A percentile compares a stretch with the other conserved stretches of the same genome.
Conservation (phyloP, 2,888 invertebrate genomes). For the Eremobia ochroleuca region DNA sequence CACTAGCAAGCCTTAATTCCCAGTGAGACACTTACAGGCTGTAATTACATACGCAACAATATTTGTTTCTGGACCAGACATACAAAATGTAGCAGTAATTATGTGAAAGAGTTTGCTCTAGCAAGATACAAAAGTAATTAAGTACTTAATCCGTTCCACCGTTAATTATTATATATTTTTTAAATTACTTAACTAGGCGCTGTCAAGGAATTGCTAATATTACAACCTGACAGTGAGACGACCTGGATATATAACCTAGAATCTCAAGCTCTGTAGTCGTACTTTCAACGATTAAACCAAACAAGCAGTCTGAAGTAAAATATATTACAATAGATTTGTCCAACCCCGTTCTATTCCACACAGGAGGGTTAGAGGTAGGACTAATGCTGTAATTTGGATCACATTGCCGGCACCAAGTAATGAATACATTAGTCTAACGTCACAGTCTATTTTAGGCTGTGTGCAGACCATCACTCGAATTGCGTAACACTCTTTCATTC, state of each 20-base stretch:
- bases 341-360: conserved; percentile 40
- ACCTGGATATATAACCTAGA: neutral
- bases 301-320: conserved; percentile 9
- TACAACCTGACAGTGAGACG: neutral
- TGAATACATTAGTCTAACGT: conserved; percentile 66
- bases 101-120: conserved; percentile 1
- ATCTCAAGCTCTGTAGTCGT: neutral
- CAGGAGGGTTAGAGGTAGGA: conserved; percentile 31
- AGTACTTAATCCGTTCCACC: neutral
- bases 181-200: no score
- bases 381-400: conserved; percentile 62
- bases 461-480: neutral
- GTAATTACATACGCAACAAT: conserved; percentile 32
- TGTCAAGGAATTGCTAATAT: neutral
- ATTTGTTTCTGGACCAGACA: conserved; percentile 32
- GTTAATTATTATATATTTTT: neutral
- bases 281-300: neutral
- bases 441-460: conserved; percentile 44
- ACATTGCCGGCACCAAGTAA: conserved; percentile 55
- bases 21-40: neutral
- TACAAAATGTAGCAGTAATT: conserved; percentile 21
- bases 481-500: neutral
- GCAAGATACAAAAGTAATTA: conserved; percentile 24
- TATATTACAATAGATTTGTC: conserved; percentile 55
- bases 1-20: no score